These are phyloP conservation scores for Antechinus flavipes DNA, from an alignment of 2,113 vertebrate species.

Conservation along the genomic window DNA sequence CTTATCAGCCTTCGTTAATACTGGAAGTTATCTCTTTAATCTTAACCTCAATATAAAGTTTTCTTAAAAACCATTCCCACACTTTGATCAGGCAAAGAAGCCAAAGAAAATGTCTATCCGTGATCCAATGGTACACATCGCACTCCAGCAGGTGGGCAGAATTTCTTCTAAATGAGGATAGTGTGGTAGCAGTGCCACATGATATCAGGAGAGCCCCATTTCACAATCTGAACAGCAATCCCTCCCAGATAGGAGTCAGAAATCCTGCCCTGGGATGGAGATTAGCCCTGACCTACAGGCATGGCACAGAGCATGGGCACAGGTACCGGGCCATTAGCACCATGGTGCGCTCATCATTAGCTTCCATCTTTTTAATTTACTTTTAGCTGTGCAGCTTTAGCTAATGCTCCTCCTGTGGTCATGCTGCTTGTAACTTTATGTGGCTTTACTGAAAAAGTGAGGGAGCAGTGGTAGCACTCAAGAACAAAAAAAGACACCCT, in stretches of 20 bases:
- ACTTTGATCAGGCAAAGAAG: constrained; percentile 6
- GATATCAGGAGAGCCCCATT: constrained; percentile 33
- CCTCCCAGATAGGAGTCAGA: neutral
- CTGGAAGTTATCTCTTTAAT: neutral
- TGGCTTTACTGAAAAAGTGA: constrained; percentile 42
- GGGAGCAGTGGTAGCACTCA: constrained; percentile 34
- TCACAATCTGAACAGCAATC: neutral
- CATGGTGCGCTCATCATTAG: constrained; percentile 40
- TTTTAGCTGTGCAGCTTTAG: constrained; percentile 44
- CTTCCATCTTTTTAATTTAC: constrained; percentile 38
- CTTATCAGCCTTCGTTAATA: neutral
- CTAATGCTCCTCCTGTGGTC: constrained; percentile 47
- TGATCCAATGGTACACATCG: neutral
- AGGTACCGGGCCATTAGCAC: constrained; percentile 34
- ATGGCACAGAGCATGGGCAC: neutral
- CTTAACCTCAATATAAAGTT: neutral
- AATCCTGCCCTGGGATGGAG: neutral
- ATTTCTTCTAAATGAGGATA: constrained; percentile 1
- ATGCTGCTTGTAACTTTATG: constrained; percentile 41
- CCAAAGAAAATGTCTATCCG: neutral
- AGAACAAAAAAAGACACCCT: constrained; percentile 4
- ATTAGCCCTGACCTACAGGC: constrained; percentile 32
- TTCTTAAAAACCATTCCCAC: neutral
- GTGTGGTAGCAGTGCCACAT: neutral
- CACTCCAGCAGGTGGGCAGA: constrained; percentile 1